phyloP scores from a whole-genome alignment of 2,113 vertebrate genomes.

The Melierax canorus region DNA sequence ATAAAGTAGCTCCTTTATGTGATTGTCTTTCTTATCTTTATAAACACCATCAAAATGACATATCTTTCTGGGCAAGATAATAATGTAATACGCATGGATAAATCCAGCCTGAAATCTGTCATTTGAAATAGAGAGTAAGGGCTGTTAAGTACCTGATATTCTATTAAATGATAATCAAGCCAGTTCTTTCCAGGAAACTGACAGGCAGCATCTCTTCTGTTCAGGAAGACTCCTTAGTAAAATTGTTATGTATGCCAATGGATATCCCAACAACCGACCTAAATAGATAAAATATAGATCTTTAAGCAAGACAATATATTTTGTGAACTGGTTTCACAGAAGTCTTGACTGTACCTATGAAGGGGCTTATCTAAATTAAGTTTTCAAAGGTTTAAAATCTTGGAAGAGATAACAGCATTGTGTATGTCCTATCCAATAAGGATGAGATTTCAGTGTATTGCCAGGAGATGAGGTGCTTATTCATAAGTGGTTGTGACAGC shows the following conservation, averaged over 20 bases:
- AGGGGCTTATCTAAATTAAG: not conserved
- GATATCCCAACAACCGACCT: not conserved
- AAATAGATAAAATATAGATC: not conserved
- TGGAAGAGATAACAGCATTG: not conserved
- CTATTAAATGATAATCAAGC: slow-evolving; percentile 29
- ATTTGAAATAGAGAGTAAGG: not conserved
- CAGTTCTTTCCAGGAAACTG: not conserved
- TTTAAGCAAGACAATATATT: not conserved
- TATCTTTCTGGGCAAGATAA: not conserved
- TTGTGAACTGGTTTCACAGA: not conserved
- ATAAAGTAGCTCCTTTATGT: slow-evolving; percentile 10
- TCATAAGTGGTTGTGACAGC: not conserved
- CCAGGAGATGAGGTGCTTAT: not conserved
- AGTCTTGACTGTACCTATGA: not conserved
- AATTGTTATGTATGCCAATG: not conserved
- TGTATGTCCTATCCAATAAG: not conserved
- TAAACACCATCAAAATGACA: slow-evolving; percentile 27
- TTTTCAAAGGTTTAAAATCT: not conserved
- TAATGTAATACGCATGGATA: not conserved
- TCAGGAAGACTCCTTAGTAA: not conserved
- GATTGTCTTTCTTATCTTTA: slow-evolving; percentile 28
- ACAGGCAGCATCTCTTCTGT: not conserved
- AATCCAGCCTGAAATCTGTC: slow-evolving; percentile 33
- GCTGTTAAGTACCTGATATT: not conserved
- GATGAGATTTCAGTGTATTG: not conserved